Evolutionary conservation across 2,888 invertebrate genomes (phyloP), one percentile per base, ranked within the genome.

Genomic region (Epinotia demarniana): DNA sequence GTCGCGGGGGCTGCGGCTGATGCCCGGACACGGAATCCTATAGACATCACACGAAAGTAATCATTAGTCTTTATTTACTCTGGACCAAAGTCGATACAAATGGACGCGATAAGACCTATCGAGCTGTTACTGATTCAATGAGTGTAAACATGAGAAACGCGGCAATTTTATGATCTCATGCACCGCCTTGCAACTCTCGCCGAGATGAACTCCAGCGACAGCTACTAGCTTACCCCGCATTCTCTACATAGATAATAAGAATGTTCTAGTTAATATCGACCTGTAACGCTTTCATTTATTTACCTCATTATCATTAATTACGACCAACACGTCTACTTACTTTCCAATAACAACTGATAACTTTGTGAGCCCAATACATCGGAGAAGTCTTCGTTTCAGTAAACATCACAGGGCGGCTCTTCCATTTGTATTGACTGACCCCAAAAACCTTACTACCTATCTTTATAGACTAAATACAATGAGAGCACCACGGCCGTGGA

Each of bases 1-100:
- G 85, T 85, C 84, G 85, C 84, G 85, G 71, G 75, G 61, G 71
- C 61, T 71, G 67, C 71, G 67, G 66, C 66, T 49, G 72, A 67
- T 64, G 64, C 61, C 53, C 70, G 58, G 58, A 62, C 39, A 53
- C 16, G 55, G 62, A 72, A 27, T 64, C 58, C 60, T 75, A 19
- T 62, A 75, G 55, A 57, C 67, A 61, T 60, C 49, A n/a, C 69
- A 57, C 55, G 43, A 71, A 72, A 61, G 33, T 68, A 63, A 71
- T 68, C 60, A 43, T 61, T 61, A 46, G 12, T 55, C 61, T 72
- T 61, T 19, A 67, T 75, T 71, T 63, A n/a, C 63, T 62, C 27
- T 62, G 39, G n/a, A 43, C n/a, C 27, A 58, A 33, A 55, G 16
- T 67, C 39, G 33, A 43, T 61, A n/a, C 27, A 57, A 67, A 72